Conservation (phyloP, 2,113 vertebrate species). For the Mirza zaza region DNA sequence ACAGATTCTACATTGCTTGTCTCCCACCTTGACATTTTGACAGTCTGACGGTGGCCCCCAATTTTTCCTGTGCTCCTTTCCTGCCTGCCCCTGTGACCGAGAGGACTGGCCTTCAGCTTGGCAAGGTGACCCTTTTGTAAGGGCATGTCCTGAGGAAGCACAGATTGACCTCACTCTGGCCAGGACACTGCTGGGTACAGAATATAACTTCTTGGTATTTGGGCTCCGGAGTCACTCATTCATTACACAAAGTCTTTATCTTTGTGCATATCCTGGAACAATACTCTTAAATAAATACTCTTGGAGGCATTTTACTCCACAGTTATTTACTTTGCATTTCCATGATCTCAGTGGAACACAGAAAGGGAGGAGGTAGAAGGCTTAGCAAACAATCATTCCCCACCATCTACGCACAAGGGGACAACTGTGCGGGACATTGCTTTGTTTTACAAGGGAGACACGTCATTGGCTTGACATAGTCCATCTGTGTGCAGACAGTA, state of each 20-base stretch:
- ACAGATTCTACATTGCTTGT: too few relatives aligned
- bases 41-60: not conserved
- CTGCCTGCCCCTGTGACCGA: not conserved
- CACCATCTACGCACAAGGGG: slow-evolving; percentile 76
- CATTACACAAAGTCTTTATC: slow-evolving; percentile 62
- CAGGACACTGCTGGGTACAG: not conserved
- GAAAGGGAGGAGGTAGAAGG: slow-evolving; percentile 61
- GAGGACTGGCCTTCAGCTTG: not conserved
- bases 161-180: not conserved
- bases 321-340: slow-evolving; percentile 77
- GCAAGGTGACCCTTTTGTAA: slow-evolving; percentile 32
- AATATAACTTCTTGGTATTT: slow-evolving; percentile 5
- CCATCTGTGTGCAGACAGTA: slow-evolving; percentile 73
- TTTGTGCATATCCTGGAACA: slow-evolving; percentile 72
- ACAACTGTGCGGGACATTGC: slow-evolving; percentile 53
- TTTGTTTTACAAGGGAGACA: slow-evolving; percentile 78
- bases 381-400: slow-evolving; percentile 79
- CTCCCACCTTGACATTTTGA: not conserved
- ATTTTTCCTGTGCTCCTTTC: not conserved
- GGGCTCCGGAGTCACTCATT: slow-evolving; percentile 46
- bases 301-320: slow-evolving; percentile 55
- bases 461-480: slow-evolving; percentile 70
- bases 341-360: slow-evolving; percentile 75
- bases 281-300: slow-evolving; percentile 78
- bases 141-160: not conserved